A percentile compares a stretch with the other conserved stretches of the same genome.
Conservation (phyloP, 1,140 invertebrate species). For the Drosophila parvula region DNA sequence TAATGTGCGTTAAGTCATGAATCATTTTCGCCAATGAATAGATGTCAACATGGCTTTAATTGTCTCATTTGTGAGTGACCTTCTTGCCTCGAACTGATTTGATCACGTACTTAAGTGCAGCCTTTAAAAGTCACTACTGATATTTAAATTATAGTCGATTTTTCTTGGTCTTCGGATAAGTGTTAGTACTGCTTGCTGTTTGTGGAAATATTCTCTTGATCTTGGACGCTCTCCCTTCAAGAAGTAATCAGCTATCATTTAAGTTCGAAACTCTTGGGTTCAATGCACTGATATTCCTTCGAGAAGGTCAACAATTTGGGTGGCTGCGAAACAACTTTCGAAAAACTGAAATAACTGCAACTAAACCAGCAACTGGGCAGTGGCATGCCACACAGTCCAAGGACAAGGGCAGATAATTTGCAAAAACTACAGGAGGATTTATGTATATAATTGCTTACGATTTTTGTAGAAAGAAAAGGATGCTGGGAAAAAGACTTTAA, state of each 20-base stretch:
- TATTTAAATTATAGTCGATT: constrained; percentile 35
- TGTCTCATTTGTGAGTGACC: constrained; percentile 43
- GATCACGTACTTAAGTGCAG: constrained; percentile 22
- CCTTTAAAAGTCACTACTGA: not conserved
- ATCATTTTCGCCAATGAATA: constrained; percentile 54
- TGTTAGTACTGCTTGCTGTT: not conserved
- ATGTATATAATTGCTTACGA: not conserved
- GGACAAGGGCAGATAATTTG: constrained; percentile 47
- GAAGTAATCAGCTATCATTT: not conserved
- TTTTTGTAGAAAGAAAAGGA: not conserved
- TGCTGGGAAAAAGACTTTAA: not conserved
- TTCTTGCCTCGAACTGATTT: constrained; percentile 16
- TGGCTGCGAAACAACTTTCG: constrained; percentile 69
- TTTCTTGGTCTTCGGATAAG: constrained; percentile 28
- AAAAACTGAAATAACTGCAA: constrained; percentile 49
- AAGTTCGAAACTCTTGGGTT: constrained; percentile 25
- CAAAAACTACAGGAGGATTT: not conserved
- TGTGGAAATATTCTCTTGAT: not conserved
- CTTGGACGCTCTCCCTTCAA: not conserved
- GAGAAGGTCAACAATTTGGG: constrained; percentile 64
- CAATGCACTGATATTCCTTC: constrained; percentile 43
- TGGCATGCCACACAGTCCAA: constrained; percentile 57
- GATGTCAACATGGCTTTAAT: constrained; percentile 42
- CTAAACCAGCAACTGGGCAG: constrained; percentile 13
- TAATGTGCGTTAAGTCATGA: constrained; percentile 60